Conservation (phyloP, 2,113 vertebrate species). For the Saccopteryx bilineata region DNA sequence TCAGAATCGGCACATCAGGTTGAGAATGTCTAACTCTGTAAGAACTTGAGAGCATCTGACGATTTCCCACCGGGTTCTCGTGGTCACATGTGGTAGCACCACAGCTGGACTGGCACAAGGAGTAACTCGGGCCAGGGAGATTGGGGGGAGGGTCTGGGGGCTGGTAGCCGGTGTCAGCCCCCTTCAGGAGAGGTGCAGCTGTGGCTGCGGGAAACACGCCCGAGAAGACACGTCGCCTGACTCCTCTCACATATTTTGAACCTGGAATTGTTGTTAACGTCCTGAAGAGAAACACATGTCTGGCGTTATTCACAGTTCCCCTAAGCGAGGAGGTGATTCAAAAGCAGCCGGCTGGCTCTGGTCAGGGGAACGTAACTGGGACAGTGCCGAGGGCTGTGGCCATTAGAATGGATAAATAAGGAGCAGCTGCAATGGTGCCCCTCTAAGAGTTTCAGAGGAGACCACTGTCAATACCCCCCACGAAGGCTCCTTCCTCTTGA, state of each 20-base stretch:
- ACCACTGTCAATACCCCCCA: neutral
- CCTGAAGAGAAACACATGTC: neutral
- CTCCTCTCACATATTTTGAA: neutral
- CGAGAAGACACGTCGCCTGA: neutral
- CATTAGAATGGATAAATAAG: neutral
- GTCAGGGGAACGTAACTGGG: neutral
- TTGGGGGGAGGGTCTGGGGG: no score
- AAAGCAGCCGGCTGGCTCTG: neutral
- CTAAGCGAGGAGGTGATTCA: neutral
- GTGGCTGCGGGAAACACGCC: neutral
- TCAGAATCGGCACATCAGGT: no score
- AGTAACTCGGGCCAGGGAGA: neutral
- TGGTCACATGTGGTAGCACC: neutral
- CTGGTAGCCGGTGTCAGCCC: accelerated
- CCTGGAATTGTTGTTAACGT: neutral
- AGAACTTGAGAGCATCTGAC: neutral
- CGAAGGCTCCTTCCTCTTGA: neutral
- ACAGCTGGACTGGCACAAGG: neutral
- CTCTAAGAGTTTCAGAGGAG: neutral
- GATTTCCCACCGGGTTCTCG: neutral
- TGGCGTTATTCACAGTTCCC: neutral
- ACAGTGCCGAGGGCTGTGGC: neutral
- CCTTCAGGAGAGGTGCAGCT: neutral
- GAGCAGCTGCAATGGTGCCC: neutral
- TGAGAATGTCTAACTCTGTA: neutral